A percentile compares a stretch with the other conserved stretches of the same genome.
phyloP scores from a whole-genome alignment of 1,140 invertebrate species.

The Drosophila simulans region DNA sequence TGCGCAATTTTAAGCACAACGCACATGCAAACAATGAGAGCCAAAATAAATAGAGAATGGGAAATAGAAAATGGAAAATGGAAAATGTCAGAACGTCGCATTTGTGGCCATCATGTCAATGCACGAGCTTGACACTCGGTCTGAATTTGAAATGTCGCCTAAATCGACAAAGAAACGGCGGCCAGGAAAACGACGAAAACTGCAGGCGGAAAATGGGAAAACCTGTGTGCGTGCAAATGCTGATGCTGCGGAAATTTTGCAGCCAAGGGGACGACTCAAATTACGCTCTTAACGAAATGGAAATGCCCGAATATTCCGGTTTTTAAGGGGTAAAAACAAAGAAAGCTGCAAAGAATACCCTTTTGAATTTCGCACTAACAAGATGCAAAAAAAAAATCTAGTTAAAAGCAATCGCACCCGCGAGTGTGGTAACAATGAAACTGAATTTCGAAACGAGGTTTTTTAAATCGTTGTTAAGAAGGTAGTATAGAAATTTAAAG shows the following conservation, averaged over 20 bases:
- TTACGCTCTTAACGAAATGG: slow-evolving; percentile 72
- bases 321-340: background rate
- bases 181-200: slow-evolving; percentile 30
- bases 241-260: slow-evolving; percentile 36
- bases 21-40: slow-evolving; percentile 27
- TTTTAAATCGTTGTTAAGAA: background rate
- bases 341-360: background rate
- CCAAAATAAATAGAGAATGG: slow-evolving; percentile 10
- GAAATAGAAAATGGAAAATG: slow-evolving; percentile 33
- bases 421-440: slow-evolving; percentile 28
- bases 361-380: slow-evolving; percentile 18
- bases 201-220: slow-evolving; percentile 39
- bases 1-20: slow-evolving; percentile 52
- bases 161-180: slow-evolving; percentile 38
- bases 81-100: slow-evolving; percentile 35
- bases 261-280: slow-evolving; percentile 65
- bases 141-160: slow-evolving; percentile 79
- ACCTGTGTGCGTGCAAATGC: slow-evolving; percentile 31
- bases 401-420: slow-evolving; percentile 22
- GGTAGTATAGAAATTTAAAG: no score
- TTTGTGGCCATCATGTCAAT: slow-evolving; percentile 76
- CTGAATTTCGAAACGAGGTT: background rate
- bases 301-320: slow-evolving; percentile 27
- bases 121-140: slow-evolving; percentile 71
- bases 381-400: slow-evolving; percentile 19